These are phyloP conservation scores for Lepisosteus oculatus DNA, from an alignment of 2,113 vertebrate genomes.

Conservation along the genomic window DNA sequence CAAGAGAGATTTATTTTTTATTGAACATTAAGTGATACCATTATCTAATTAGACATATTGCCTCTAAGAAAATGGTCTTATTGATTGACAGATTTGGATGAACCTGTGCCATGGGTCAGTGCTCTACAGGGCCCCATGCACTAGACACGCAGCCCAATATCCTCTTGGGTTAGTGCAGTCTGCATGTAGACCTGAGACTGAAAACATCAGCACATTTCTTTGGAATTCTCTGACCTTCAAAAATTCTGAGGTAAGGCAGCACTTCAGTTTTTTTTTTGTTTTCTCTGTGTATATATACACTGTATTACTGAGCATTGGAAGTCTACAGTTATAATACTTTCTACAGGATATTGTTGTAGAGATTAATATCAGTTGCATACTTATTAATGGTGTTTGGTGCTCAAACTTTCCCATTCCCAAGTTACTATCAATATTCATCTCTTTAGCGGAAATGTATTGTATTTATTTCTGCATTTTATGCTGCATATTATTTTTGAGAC, in stretches of 20 bases:
- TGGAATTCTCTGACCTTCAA: not conserved
- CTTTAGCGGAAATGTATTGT: too few species aligned
- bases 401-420: too few species aligned
- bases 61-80: constrained; percentile 27
- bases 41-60: too few species aligned
- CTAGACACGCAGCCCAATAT: not conserved
- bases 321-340: not conserved
- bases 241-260: not conserved
- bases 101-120: constrained; percentile 21
- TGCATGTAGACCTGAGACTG: constrained; percentile 10
- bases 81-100: constrained; percentile 36
- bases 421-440: too few species aligned
- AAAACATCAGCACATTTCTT: constrained; percentile 14
- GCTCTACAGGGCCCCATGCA: accelerated
- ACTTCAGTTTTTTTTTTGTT: not conserved
- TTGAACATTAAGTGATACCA: too few species aligned
- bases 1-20: too few species aligned
- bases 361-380: too few species aligned
- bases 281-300: not conserved
- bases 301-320: not conserved
- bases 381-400: too few species aligned
- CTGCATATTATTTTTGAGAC: too few species aligned
- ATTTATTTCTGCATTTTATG: too few species aligned
- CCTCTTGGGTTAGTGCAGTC: not conserved
- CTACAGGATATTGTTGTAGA: not conserved